Base-by-base conservation (phyloP, 2,113 vertebrate species). In the Siphamia tubifer region DNA sequence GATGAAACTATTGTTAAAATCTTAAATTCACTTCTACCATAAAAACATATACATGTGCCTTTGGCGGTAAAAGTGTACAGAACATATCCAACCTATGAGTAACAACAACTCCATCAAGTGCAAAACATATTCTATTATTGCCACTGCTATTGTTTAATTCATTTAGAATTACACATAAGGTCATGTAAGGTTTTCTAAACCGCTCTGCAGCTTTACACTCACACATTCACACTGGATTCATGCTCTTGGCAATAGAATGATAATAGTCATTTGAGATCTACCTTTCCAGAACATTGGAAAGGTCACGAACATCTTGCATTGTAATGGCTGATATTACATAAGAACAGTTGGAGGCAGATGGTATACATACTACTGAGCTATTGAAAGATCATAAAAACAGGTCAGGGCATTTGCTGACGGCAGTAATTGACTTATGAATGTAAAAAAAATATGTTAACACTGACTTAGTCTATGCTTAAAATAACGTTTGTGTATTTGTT, bases 221-320 rank as follows among this genome's bases (percentile, higher is more conserved):
- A 16, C 35, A n/a, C 15, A 6, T 47, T 34, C 44, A 36, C 21
- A 6, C 10, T 19, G 20, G 51, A 74, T 58, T 24, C 7, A 9
- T 16, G 40, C 66, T 65, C 34, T 55, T 43, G 65, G 54, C 53
- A 47, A 28, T 24, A 54, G 17, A 57, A 45, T 1, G 15, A 25
- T 72, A 56, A 47, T 64, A 67, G 60, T 51, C 34, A 28, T 62
- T 24, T 19, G 44, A 63, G 30, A 69, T 72, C 32, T 77, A 70
- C 70, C 65, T 78, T 68, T 70, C 4, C 58, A 60, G 62, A 24
- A 35, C 21, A n/a, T 10, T 8, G 53, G 15, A 81, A 73, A 87
- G 81, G 84, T 83, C 82, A 74, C 54, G 19, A 75, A 31, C 57
- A 72, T 68, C 40, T 19, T 70, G 45, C 60, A 75, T 42, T 68